Evolutionary conservation across 2,888 invertebrate species (phyloP), one percentile per base, ranked within the genome.

Genomic region (Phlogophora meticulosa): DNA sequence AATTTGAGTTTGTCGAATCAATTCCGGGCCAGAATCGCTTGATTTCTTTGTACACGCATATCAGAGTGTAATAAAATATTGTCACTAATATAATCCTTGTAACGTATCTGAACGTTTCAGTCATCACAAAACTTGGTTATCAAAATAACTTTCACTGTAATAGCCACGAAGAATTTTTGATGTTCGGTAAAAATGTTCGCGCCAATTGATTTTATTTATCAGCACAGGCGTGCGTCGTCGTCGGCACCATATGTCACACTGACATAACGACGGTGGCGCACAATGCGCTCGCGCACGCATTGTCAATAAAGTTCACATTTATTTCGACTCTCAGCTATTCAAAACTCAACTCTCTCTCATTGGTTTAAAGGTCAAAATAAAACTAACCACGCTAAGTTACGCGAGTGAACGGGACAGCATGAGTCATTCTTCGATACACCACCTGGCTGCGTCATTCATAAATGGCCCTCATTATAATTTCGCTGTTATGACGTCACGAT

Each of bases 391-490:
- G 13, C 32, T 61, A 69, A 63, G 76, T 63, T 76, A 72, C 28
- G 38, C 42, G 78, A 85, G 87, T 80, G 85, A 90, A 86, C 88
- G 89, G 88, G 86, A 89, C 83, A 72, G 84, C 83, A 81, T 94
- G 93, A 94, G 86, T 94, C 94, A 94, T 90, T 90, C 85, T 87
- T 83, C 69, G 59, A 62, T 85, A 82, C 85, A 90, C 92, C n/a
- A 91, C 91, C 91, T 90, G 92, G 90, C 91, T 87, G 88, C 90
- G 92, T 94, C 94, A 94, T 94, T 93, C 91, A 93, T 89, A 87
- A 86, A 72, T 75, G 70, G 56, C 20, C 55, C 32, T 64, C 82
- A 87, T 82, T 82, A 80, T 70, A 85, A 86, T 85, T 82, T 85
- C 76, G 66, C 62, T 78, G 71, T 67, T 89, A 85, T 85, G 63